Percentiles rank a stretch among this genome's conserved stretches.
These are phyloP conservation scores for Tipula lateralis DNA, from an alignment of 2,888 invertebrate genomes.

Conservation along the genomic window DNA sequence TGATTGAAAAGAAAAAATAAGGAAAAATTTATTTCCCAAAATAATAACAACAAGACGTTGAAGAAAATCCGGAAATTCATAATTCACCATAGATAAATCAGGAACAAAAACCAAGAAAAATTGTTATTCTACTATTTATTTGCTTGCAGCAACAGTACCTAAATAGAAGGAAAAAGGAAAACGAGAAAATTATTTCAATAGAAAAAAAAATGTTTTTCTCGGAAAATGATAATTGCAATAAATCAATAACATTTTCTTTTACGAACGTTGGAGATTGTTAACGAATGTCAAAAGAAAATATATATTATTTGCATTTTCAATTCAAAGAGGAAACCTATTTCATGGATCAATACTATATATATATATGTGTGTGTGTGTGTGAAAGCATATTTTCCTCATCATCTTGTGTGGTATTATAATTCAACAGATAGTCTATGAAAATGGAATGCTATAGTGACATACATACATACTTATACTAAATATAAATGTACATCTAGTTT, in stretches of 20 bases:
- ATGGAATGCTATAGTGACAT: not conserved
- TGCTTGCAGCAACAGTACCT: not conserved
- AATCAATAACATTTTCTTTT: not conserved
- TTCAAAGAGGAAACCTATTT: not conserved
- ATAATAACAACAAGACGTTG: not conserved
- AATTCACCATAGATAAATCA: not conserved
- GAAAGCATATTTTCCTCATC: not conserved
- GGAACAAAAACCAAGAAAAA: not conserved
- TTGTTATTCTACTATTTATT: not conserved
- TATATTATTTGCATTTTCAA: not conserved
- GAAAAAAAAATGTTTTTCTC: not conserved
- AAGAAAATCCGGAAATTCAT: not conserved
- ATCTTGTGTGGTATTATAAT: not conserved
- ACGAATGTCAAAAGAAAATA: not conserved
- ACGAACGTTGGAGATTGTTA: not conserved
- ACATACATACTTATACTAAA: not conserved
- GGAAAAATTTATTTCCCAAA: not conserved
- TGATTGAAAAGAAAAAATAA: not conserved
- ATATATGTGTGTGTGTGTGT: not conserved
- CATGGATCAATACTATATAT: not conserved
- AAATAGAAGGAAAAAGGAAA: not conserved
- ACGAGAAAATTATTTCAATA: not conserved
- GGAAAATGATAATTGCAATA: slow-evolving; percentile 11
- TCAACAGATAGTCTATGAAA: not conserved
- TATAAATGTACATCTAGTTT: not conserved